A percentile compares a stretch with the other conserved stretches of the same genome.
Conservation (phyloP, 2,797 vertebrate species). For the Sitta carolinensis region DNA sequence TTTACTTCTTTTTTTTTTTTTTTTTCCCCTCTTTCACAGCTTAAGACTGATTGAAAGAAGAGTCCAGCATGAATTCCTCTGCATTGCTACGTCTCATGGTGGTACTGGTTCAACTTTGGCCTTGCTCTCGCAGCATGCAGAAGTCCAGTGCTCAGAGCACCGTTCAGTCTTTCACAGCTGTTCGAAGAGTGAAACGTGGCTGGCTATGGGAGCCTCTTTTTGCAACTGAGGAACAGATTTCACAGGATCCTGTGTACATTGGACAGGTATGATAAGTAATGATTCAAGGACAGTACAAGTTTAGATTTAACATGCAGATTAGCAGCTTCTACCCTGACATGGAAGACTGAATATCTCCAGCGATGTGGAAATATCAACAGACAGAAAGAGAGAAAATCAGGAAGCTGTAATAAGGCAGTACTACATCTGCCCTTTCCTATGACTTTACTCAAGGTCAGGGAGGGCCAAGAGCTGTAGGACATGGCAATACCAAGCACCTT, state of each 20-base stretch:
- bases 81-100: not conserved
- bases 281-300: not conserved
- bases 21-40: not conserved
- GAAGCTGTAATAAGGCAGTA: not conserved
- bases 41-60: constrained; percentile 20
- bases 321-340: not conserved
- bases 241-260: constrained; percentile 72
- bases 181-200: constrained; percentile 72
- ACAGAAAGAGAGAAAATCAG: not conserved
- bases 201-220: constrained; percentile 89
- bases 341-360: not conserved
- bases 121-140: not conserved
- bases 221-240: constrained; percentile 85
- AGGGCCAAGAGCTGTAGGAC: not conserved
- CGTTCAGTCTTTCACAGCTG: not conserved
- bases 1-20: not conserved
- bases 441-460: not conserved
- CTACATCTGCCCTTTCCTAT: not conserved
- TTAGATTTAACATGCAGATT: not conserved
- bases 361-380: not conserved
- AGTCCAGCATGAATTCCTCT: constrained; percentile 51
- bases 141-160: not conserved
- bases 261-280: constrained; percentile 84
- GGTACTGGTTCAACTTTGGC: constrained; percentile 40
- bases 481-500: not conserved